Evolutionary conservation across 2,888 invertebrate genomes (phyloP).

Genomic region (Apamea epomidion): DNA sequence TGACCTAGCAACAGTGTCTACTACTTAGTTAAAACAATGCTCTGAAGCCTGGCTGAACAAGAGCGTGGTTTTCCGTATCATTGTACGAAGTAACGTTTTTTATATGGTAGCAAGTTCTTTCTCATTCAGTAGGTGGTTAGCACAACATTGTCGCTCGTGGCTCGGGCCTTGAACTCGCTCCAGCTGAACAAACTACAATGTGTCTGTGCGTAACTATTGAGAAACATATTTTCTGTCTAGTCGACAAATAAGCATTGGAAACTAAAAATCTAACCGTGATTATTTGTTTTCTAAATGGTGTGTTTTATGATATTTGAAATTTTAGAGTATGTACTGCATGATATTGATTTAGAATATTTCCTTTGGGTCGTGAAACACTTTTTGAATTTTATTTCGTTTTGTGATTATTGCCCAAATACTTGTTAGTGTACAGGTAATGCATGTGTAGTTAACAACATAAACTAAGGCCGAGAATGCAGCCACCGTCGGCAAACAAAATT

Average conservation of each 20-base stretch:
- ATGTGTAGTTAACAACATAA: slow-evolving; percentile 81
- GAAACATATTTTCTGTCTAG: slow-evolving; percentile 69
- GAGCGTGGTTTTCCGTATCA: slow-evolving; percentile 52
- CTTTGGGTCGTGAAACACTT: neutral
- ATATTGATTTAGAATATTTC: slow-evolving; percentile 1
- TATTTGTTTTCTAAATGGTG: slow-evolving; percentile 27
- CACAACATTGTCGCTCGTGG: slow-evolving; percentile 76
- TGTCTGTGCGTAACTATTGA: slow-evolving; percentile 68
- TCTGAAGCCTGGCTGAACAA: slow-evolving; percentile 26
- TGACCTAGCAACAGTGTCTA: slow-evolving; percentile 33
- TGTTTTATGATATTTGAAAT: slow-evolving; percentile 11
- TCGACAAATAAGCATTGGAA: slow-evolving; percentile 55
- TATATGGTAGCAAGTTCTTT: slow-evolving; percentile 71
- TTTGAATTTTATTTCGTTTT: neutral
- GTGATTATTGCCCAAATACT: neutral
- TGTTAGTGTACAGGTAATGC: slow-evolving; percentile 51
- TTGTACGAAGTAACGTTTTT: slow-evolving; percentile 64
- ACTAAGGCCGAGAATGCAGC: slow-evolving; percentile 82
- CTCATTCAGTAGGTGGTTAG: slow-evolving; percentile 70
- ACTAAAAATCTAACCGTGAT: slow-evolving; percentile 54
- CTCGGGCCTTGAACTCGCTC: slow-evolving; percentile 85
- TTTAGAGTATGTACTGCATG: neutral
- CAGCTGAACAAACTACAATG: slow-evolving; percentile 81
- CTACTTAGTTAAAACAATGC: slow-evolving; percentile 37
- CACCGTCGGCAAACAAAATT: slow-evolving; percentile 89